Conservation (phyloP, 1,140 invertebrate genomes). For the Sminthurinus signatus region DNA sequence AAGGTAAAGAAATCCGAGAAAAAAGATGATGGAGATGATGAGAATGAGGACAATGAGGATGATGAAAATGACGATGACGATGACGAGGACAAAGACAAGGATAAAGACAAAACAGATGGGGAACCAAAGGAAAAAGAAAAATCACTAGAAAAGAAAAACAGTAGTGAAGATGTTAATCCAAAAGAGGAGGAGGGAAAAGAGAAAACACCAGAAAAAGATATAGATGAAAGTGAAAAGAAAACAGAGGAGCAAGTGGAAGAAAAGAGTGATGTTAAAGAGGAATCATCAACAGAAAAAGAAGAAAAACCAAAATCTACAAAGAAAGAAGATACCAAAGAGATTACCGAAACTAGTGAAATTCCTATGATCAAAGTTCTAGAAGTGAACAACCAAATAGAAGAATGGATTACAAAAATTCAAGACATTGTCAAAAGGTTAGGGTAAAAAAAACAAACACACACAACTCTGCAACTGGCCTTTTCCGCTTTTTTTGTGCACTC, state of each 20-base stretch:
- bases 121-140: slow-evolving; percentile 7
- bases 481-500: too few species aligned
- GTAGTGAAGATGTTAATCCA: neutral
- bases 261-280: neutral
- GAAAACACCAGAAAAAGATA: neutral
- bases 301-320: slow-evolving; percentile 1
- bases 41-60: neutral
- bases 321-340: slow-evolving; percentile 9
- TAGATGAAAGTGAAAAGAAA: neutral
- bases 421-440: slow-evolving; percentile 33
- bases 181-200: neutral
- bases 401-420: slow-evolving; percentile 28
- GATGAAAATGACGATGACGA: slow-evolving; percentile 17
- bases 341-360: too few species aligned
- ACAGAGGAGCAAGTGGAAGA: slow-evolving; percentile 15
- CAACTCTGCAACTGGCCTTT: slow-evolving; percentile 38
- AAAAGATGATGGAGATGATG: neutral
- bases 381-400: slow-evolving; percentile 23
- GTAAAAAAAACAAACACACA: slow-evolving; percentile 4
- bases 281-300: slow-evolving; percentile 8
- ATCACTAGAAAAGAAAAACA: neutral
- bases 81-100: slow-evolving; percentile 6
- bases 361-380: neutral
- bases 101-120: neutral
- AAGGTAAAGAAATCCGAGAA: neutral